Evolutionary conservation across 2,888 invertebrate genomes (phyloP), one percentile per base, ranked within the genome.

Genomic region (Rotaria socialis): DNA sequence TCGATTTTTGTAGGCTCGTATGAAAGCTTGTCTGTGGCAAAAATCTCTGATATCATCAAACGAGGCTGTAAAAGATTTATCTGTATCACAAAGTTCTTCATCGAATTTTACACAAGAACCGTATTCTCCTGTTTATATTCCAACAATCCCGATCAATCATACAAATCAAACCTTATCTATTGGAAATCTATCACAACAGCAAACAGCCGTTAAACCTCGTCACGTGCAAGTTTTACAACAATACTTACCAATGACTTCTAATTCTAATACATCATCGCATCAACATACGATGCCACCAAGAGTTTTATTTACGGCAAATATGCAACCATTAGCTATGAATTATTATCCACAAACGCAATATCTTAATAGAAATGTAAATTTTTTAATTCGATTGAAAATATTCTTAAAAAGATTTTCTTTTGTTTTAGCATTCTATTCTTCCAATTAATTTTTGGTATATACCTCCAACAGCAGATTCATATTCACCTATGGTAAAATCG

Each of bases 21-120:
- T 80, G 47, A 80, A 80, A 80, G 80, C 80, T 47, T 47, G 80
- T 80, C 43, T 80, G 2, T 80, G 47, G 47, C 80, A 80, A 47
- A 80, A 80, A n/a, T 16, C 80, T 67, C 2, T 35, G 0, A 35
- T 41, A 5, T 16, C 67, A 80, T 10, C 24, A 11, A n/a, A 24
- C n/a, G 47, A 80, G 6, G 7, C 3, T 47, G 10, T 19, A n/a
- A 47, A 11, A 80, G 47, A 47, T 41, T 24, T 22, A 43, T 43
- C 24, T 7, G 4, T 14, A 80, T n/a, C 80, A 0, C 1, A 2
- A 16, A 47, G 8, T 19, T 47, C 47, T n/a, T 47, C 80, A 35
- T 24, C 8, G 35, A 3, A 6, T 6, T 67, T 19, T 24, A 80
- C 14, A 11, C 80, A 80, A 35, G 67, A 67, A 35, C 16, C 8